phyloP scores from a whole-genome alignment of 2,888 invertebrate genomes.

The Plebejus argus region DNA sequence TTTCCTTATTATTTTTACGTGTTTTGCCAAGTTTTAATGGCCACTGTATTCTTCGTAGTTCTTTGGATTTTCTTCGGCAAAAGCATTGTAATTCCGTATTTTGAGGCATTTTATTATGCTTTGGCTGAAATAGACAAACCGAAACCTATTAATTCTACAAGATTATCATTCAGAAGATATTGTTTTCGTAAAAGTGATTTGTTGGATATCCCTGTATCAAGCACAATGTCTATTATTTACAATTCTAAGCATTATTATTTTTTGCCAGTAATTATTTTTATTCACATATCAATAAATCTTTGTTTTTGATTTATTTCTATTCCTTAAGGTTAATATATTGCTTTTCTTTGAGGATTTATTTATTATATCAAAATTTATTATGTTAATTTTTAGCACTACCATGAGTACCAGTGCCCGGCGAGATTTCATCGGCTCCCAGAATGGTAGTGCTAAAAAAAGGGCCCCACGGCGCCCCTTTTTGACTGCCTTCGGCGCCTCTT shows the following conservation, averaged over 20 bases:
- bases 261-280: conserved; percentile 37
- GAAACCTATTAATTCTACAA: conserved; percentile 39
- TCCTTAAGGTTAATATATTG: neutral
- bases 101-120: conserved; percentile 50
- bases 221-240: conserved; percentile 34
- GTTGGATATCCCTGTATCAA: conserved; percentile 55
- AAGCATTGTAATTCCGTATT: conserved; percentile 56
- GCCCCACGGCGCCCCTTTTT: too few species aligned
- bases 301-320: conserved; percentile 23
- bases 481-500: too few species aligned
- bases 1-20: conserved; percentile 71
- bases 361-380: too few species aligned
- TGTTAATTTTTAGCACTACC: too few species aligned
- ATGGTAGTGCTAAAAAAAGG: too few species aligned
- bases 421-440: too few species aligned
- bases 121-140: conserved; percentile 40
- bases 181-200: conserved; percentile 71
- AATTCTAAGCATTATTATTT: conserved; percentile 35
- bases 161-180: conserved; percentile 59
- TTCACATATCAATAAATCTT: neutral
- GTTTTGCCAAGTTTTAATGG: conserved; percentile 63
- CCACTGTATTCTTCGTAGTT: conserved; percentile 53
- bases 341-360: too few species aligned
- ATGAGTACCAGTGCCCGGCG: too few species aligned
- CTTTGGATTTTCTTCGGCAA: conserved; percentile 60